These are phyloP conservation scores for Gadus macrocephalus DNA, from an alignment of 2,113 vertebrate species.

Conservation along the genomic window DNA sequence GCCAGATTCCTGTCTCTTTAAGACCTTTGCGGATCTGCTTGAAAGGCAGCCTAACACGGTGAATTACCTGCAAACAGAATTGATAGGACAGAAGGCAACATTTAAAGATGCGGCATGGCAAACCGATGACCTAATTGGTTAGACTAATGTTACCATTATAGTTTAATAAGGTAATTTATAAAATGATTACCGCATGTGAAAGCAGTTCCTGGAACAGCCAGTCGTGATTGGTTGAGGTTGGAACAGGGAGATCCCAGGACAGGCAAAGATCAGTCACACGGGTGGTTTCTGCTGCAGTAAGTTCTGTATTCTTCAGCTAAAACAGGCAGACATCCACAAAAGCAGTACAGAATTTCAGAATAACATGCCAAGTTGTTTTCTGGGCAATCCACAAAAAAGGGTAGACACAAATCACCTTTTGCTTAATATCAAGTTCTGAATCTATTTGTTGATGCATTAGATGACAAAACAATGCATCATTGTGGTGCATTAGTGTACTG, in stretches of 20 bases:
- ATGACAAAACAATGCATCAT: too few relatives aligned
- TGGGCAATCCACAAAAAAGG: neutral
- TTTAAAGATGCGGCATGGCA: neutral
- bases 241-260: slow-evolving; percentile 24
- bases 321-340: neutral
- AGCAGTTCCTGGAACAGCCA: slow-evolving; percentile 23
- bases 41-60: neutral
- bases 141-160: too few relatives aligned
- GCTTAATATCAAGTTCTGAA: too few relatives aligned
- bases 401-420: neutral
- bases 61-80: neutral
- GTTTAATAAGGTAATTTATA: neutral
- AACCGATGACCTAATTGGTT: too few relatives aligned
- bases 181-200: slow-evolving; percentile 15
- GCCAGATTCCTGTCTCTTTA: slow-evolving; percentile 8
- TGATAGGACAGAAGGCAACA: neutral
- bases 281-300: neutral
- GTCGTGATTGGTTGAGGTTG: neutral
- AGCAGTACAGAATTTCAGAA: neutral
- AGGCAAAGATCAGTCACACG: slow-evolving; percentile 1
- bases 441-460: neutral
- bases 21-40: slow-evolving; percentile 1
- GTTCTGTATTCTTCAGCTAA: neutral
- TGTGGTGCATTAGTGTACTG: neutral
- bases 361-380: neutral